Evolutionary conservation across 2,113 vertebrate genomes (phyloP), one percentile per base, ranked within the genome.

Genomic region (Leptocoma aspasia): DNA sequence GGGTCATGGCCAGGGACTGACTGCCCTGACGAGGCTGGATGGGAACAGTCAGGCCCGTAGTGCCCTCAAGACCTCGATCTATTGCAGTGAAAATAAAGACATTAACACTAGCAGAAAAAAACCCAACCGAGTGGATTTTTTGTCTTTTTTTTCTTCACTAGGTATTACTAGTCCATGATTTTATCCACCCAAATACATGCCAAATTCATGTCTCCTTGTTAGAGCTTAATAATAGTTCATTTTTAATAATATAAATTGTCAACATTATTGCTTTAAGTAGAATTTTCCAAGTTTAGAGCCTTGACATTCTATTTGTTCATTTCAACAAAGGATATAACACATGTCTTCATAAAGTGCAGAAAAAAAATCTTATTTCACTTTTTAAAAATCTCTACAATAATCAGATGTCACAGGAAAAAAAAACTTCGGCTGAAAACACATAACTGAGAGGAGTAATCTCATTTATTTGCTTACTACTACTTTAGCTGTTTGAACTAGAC

Each of bases 1-100:
- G 9, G 13, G 18, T 54, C 33, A 44, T 13, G 35, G 45, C 6
- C 35, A 54, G 24, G 15, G 35, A 35, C 22, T 53, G 15, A 22
- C 2, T 15, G 17, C 47, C 7, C 1, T 0, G 3, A 1, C 7
- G 9, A 85, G 11, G 6, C 11, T 56, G 31, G 41, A 3, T 2
- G 1, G 13, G 33, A 54, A 13, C 9, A 35, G 24, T 7, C 26
- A 35, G 12, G 7, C 7, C 44, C 45, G 11, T 13, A 57, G 26
- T 22, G 11, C 6, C 23, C 49, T 76, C 47, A 54, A 21, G 30
- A 45, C 22, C 22, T 68, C 31, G 16, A 53, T 44, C 50, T 10
- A 14, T 4, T 60, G 21, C 23, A 61, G 3, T 61, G 31, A 84
- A 84, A 73, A 7, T 39, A 30, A 80, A 81, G 9, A 52, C 10